phyloP scores from a whole-genome alignment of 2,888 invertebrate genomes.

The Cordilura impudica region DNA sequence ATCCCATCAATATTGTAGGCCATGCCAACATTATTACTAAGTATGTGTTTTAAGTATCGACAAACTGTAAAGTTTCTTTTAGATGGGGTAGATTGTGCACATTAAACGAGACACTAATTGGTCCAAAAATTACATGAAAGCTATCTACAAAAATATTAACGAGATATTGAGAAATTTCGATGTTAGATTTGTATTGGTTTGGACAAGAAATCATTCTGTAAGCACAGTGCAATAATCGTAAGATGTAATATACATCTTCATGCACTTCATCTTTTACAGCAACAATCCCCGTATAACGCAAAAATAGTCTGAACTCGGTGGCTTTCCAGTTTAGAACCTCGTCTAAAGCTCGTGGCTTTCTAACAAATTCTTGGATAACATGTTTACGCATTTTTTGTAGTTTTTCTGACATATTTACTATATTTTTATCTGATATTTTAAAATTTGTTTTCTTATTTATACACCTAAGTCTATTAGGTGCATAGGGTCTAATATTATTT shows the following conservation, averaged over 20 bases:
- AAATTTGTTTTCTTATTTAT: constrained; percentile 46
- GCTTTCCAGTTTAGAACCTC: constrained; percentile 54
- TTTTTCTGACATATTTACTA: constrained; percentile 30
- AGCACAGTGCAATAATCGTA: constrained; percentile 37
- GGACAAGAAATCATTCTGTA: constrained; percentile 39
- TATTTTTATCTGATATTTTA: no score
- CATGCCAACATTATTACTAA: no score
- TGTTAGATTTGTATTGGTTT: constrained; percentile 41
- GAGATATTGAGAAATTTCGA: no score
- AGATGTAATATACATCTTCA: constrained; percentile 29
- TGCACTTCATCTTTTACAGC: constrained; percentile 25
- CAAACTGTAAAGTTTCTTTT: constrained; percentile 48
- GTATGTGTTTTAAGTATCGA: no score
- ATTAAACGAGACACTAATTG: no score
- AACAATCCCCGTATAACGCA: constrained; percentile 49
- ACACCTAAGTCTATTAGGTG: constrained; percentile 30
- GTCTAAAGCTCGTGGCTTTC: constrained; percentile 38
- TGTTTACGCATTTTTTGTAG: constrained; percentile 16
- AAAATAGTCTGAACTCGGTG: constrained; percentile 53
- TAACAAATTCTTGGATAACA: constrained; percentile 39
- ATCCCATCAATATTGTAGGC: no score
- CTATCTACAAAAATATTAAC: no score
- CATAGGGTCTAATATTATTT: no score
- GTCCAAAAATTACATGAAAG: no score
- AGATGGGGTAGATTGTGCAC: constrained; percentile 63